Percentiles rank a stretch among this genome's conserved stretches.
Conservation (phyloP, 2,113 vertebrate species). For the Cercocebus atys region DNA sequence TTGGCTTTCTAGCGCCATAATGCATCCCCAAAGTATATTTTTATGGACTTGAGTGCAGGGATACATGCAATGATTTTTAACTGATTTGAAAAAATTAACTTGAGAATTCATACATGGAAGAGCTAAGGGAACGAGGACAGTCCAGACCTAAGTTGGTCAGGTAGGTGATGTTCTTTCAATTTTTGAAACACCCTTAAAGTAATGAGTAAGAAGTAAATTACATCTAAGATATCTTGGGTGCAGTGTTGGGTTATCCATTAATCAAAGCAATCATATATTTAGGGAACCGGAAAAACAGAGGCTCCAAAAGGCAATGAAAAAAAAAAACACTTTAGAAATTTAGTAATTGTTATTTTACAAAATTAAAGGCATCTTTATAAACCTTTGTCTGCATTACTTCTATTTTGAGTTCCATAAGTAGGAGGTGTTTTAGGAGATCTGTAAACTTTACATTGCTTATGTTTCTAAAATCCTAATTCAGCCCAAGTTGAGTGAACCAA, state of each 20-base stretch:
- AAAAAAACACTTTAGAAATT: not conserved
- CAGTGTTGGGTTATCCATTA: not conserved
- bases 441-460: not conserved
- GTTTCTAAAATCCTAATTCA: not conserved
- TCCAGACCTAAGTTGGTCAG: not conserved
- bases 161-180: not conserved
- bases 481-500: not conserved
- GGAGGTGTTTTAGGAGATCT: not conserved
- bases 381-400: not conserved
- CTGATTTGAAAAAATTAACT: slow-evolving; percentile 25
- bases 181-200: not conserved
- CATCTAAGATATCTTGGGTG: not conserved
- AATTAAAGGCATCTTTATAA: not conserved
- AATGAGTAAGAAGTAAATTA: not conserved
- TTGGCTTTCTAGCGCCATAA: slow-evolving; percentile 19
- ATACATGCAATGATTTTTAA: not conserved
- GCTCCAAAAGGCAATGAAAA: not conserved
- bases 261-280: not conserved
- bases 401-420: not conserved
- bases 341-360: not conserved
- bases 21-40: slow-evolving; percentile 27
- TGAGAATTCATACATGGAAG: slow-evolving; percentile 23
- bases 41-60: not conserved
- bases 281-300: not conserved
- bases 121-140: not conserved